phyloP scores from a whole-genome alignment of 2,113 vertebrate species.

The Holacanthus passer region DNA sequence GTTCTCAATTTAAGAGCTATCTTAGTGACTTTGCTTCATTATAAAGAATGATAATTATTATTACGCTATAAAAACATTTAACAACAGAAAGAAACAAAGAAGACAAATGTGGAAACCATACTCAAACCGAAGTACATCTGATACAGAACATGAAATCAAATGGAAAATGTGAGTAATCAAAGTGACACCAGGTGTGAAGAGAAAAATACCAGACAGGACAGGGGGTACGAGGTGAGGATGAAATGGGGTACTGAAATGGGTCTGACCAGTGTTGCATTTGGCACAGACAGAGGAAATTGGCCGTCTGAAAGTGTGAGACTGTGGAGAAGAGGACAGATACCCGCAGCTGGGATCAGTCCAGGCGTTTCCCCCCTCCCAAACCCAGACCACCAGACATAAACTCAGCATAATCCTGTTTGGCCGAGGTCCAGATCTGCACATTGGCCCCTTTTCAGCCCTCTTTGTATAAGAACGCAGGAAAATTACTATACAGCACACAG shows the following conservation, averaged over 20 bases:
- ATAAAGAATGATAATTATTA: background rate
- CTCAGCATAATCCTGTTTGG: constrained; percentile 67
- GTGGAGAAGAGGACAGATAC: constrained; percentile 45
- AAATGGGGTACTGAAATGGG: constrained; percentile 30
- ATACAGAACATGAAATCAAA: constrained; percentile 15
- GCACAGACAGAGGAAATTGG: constrained; percentile 60
- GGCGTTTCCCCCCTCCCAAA: constrained; percentile 14
- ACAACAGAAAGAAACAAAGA: background rate
- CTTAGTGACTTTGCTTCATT: background rate
- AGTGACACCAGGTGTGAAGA: constrained; percentile 28
- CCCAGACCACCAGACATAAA: constrained; percentile 72
- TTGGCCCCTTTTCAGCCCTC: constrained; percentile 18
- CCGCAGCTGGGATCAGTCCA: constrained; percentile 64
- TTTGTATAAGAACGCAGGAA: background rate
- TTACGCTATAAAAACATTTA: background rate
- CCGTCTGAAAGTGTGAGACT: constrained; percentile 42
- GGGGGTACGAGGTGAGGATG: constrained; percentile 17
- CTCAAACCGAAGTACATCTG: background rate
- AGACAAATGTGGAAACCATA: background rate
- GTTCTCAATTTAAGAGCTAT: constrained; percentile 12
- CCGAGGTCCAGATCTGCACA: constrained; percentile 23
- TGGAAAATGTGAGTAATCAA: background rate
- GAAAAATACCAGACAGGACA: background rate
- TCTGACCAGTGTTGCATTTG: constrained; percentile 66
- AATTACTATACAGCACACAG: background rate